Evolutionary conservation across 23 tunicate species (phyloP).

Genomic region (Phallusia fumigata): DNA sequence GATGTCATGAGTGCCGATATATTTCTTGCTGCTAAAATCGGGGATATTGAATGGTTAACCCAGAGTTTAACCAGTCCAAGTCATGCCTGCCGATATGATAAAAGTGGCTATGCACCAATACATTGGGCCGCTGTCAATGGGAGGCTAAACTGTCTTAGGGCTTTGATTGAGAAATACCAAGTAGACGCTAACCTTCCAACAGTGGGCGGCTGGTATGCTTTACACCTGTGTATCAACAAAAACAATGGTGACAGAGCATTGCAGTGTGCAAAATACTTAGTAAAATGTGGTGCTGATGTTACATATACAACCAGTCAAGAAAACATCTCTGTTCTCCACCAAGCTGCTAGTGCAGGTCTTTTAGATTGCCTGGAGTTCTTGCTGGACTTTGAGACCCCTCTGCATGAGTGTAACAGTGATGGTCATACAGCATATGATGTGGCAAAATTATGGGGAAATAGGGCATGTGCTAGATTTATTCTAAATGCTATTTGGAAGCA

Average conservation of each 20-base stretch:
- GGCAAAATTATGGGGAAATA: conserved; percentile 72
- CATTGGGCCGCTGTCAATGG: conserved; percentile 89
- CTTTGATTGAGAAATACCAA: conserved; percentile 64
- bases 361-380: conserved; percentile 40
- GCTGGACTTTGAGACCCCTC: conserved; percentile 32
- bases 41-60: conserved; percentile 63
- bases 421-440: conserved; percentile 54
- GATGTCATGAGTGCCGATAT: background rate
- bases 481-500: conserved; percentile 60
- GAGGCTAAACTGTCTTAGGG: conserved; percentile 53
- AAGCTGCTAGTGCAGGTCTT: conserved; percentile 81
- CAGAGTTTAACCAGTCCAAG: conserved; percentile 58
- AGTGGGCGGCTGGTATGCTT: conserved; percentile 54
- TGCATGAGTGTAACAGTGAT: conserved; percentile 29
- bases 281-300: conserved; percentile 58
- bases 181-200: conserved; percentile 65
- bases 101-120: conserved; percentile 67
- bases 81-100: conserved; percentile 41
- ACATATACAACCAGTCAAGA: background rate
- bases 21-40: conserved; percentile 70
- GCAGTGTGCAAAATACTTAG: conserved; percentile 62
- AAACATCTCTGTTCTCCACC: conserved; percentile 25
- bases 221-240: conserved; percentile 61
- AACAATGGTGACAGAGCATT: conserved; percentile 40
- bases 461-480: conserved; percentile 64